Conservation (phyloP, 1,140 invertebrate species). For the Caerostris extrusa region DNA sequence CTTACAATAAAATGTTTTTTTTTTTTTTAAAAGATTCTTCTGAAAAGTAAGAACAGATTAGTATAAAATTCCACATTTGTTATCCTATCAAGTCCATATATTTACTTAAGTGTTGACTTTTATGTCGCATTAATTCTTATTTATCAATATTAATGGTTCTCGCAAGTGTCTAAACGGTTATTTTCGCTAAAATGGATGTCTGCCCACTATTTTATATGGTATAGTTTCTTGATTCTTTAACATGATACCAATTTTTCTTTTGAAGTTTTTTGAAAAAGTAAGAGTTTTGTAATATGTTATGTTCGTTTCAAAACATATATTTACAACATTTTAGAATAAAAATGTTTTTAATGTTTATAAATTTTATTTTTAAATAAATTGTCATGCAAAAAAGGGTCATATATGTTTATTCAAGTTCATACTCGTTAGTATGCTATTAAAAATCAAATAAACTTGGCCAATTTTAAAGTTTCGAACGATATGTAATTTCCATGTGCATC, state of each 20-base stretch:
- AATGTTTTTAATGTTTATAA: too few species aligned
- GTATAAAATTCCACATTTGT: neutral
- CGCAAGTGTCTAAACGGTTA: neutral
- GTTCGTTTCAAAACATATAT: neutral
- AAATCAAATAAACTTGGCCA: too few species aligned
- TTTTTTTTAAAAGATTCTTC: neutral
- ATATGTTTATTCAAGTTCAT: too few species aligned
- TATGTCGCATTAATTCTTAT: conserved; percentile 38
- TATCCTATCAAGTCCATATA: neutral
- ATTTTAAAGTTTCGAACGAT: too few species aligned
- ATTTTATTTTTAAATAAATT: too few species aligned
- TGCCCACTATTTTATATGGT: neutral
- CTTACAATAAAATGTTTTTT: too few species aligned
- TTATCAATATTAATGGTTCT: neutral
- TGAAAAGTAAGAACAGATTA: neutral
- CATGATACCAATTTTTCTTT: neutral
- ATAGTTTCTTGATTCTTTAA: neutral
- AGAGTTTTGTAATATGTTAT: neutral
- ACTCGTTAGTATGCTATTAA: too few species aligned
- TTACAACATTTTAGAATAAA: too few species aligned
- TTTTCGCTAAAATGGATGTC: neutral
- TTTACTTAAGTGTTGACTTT: conserved; percentile 43
- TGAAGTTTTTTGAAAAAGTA: neutral
- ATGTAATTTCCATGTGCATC: too few species aligned
- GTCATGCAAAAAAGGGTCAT: too few species aligned